Evolutionary conservation across 2,113 vertebrate genomes (phyloP).

Genomic region (Acanthochromis polyacanthus): DNA sequence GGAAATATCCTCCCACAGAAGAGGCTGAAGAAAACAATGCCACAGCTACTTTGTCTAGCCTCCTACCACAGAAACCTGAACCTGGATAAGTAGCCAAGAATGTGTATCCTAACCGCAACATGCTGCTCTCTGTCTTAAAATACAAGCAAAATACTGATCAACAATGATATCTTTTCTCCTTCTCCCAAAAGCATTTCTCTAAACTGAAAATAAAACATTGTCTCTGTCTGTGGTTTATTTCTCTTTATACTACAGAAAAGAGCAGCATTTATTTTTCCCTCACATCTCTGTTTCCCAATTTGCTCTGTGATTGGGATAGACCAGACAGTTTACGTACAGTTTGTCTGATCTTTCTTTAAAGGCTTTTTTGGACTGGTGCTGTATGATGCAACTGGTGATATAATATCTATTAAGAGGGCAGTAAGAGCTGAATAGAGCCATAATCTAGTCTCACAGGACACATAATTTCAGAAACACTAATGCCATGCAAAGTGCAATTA

Average conservation of each 20-base stretch:
- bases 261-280: constrained; percentile 9
- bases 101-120: not conserved
- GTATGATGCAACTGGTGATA: constrained; percentile 17
- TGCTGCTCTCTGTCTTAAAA: not conserved
- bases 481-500: constrained; percentile 21
- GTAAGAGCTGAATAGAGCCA: constrained; percentile 4
- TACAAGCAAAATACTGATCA: not conserved
- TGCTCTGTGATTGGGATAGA: constrained; percentile 7
- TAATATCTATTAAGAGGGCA: constrained; percentile 1
- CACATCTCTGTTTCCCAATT: constrained; percentile 15
- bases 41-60: not conserved
- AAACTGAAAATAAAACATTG: not conserved
- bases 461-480: constrained; percentile 9
- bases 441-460: constrained; percentile 3
- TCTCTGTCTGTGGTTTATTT: not conserved
- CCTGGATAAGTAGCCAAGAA: not conserved
- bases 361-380: constrained; percentile 6
- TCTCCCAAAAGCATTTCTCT: not conserved
- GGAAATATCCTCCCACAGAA: not conserved
- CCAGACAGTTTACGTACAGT: constrained; percentile 11
- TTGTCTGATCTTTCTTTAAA: constrained; percentile 10
- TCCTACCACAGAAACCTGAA: not conserved
- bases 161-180: not conserved
- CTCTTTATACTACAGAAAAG: not conserved
- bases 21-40: not conserved